These are phyloP conservation scores for Aleiodes leptofemur DNA, from an alignment of 2,888 invertebrate species.

Conservation along the genomic window DNA sequence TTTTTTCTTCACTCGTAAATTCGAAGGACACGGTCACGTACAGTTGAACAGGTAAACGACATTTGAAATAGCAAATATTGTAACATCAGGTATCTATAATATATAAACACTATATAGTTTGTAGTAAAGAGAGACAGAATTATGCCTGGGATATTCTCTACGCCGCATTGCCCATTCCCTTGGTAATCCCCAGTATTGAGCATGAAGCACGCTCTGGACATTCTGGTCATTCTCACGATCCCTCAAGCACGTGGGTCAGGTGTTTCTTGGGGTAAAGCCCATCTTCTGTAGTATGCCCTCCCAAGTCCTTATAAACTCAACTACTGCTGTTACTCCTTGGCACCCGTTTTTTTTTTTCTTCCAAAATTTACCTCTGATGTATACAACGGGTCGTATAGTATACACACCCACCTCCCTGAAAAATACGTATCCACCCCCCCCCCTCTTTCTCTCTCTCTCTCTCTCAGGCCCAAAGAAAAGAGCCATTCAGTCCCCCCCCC, in stretches of 20 bases:
- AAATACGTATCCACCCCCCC: not conserved
- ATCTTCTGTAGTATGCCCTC: conserved; percentile 53
- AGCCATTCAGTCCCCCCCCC: not conserved
- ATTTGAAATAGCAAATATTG: conserved; percentile 33
- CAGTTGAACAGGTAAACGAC: not conserved
- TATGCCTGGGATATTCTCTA: conserved; percentile 27
- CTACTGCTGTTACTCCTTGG: not conserved
- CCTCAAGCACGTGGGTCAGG: conserved; percentile 50
- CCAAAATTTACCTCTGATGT: conserved; percentile 14
- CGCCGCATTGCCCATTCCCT: conserved; percentile 54
- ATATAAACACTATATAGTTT: conserved; percentile 20
- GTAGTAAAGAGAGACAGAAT: conserved; percentile 12
- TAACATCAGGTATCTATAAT: conserved; percentile 31
- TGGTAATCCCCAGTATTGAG: conserved; percentile 62
- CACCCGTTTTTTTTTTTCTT: conserved; percentile 21
- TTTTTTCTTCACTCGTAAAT: not conserved
- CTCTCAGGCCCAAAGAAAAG: conserved; percentile 55
- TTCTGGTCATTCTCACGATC: conserved; percentile 65
- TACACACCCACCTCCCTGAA: conserved; percentile 8
- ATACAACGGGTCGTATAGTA: conserved; percentile 30
- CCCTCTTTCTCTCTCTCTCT: conserved; percentile 50
- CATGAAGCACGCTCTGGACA: conserved; percentile 62
- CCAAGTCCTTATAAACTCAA: conserved; percentile 23
- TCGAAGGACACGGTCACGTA: conserved; percentile 13
- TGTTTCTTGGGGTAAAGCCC: conserved; percentile 48